Base-by-base conservation (phyloP, 2,113 vertebrate genomes). In the Hippocampus mohnikei region DNA sequence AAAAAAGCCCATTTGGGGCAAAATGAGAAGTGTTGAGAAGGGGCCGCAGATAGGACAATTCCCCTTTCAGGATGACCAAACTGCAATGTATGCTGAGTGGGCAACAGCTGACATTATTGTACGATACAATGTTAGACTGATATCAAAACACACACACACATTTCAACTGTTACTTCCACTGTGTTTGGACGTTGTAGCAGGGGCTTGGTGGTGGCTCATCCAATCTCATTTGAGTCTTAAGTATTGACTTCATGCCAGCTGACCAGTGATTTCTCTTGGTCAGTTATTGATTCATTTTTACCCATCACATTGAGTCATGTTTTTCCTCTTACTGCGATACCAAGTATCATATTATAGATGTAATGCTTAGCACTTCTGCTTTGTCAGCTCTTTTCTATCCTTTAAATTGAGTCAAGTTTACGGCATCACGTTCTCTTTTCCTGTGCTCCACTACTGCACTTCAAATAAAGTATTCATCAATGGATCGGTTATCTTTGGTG, bases 281-380 rank as follows among this genome's bases (percentile, higher is more conserved):
- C 52, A 11, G 0, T 55, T 23, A 55, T 55, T 55, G 52, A n/a
- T 55, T 55, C n/a, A 23, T 55, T 55, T 55, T 9, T 21, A 44
- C 21, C 10, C 52, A 55, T 55, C 48, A 21, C 48, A 9, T 23
- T 23, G 52, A 55, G 52, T 23, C 52, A n/a, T 6, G 23, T 56
- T 25, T 56, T 56, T 6, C 66, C 46, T 29, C n/a, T 48, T 4
- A 37, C 20, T 48, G 70, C 66, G 16, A 72, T 50, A 75, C 60
- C 66, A 61, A 60, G 33, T 77, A 75, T 74, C 65, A 64, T 56
- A 67, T 79, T 76, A 60, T 73, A 65, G 74, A 73, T 73, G 69
- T 80, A 77, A 73, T 74, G 40, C 20, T 33, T 67, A 75, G 77
- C 66, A 71, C 65, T 72, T 73, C 62, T 71, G 73, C 59, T 81